Evolutionary conservation across 2,113 vertebrate genomes (phyloP).

Genomic region (Ciconia boyciana): DNA sequence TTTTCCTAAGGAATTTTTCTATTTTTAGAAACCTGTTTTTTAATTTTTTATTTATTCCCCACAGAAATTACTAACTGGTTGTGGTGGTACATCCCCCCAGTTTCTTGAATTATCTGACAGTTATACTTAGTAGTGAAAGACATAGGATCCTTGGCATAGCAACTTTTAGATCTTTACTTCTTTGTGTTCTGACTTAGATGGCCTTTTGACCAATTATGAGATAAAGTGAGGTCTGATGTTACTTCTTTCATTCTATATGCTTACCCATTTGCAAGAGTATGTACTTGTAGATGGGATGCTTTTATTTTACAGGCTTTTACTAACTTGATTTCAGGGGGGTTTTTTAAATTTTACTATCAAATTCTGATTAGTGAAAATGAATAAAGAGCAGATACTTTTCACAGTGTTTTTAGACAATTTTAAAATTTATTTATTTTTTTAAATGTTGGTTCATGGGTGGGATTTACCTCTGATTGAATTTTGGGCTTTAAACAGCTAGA

Average conservation of each 20-base stretch:
- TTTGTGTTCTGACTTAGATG: background rate
- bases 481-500: background rate
- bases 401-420: background rate
- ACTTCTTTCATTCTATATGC: background rate
- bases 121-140: background rate
- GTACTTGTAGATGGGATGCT: background rate
- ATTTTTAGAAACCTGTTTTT: background rate
- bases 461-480: background rate
- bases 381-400: background rate
- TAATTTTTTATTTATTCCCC: background rate
- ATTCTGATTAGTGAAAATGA: background rate
- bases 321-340: background rate
- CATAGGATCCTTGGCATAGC: background rate
- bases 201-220: background rate
- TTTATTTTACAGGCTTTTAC: background rate
- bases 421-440: background rate
- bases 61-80: background rate
- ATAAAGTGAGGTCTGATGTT: background rate
- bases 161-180: background rate
- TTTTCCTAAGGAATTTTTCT: background rate
- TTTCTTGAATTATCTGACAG: background rate
- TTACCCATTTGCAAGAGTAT: background rate
- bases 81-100: background rate
- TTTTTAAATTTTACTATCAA: background rate
- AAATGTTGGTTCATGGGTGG: background rate